These are phyloP conservation scores for Chrysaora quinquecirrha DNA, from an alignment of 30 jellyfish, hydroid and myxozoan genomes.

Conservation along the genomic window DNA sequence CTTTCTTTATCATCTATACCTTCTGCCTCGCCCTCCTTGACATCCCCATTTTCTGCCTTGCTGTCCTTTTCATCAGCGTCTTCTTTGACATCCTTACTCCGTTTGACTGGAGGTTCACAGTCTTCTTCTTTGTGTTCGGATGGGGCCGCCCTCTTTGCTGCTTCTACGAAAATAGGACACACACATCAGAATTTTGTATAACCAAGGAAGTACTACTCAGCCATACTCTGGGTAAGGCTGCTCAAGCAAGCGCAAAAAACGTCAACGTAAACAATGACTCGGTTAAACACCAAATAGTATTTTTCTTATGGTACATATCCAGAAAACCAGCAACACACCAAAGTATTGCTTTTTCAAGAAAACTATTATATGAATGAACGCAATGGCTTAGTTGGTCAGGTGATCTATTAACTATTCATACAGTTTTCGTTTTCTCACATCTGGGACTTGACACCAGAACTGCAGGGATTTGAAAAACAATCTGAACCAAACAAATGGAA, in stretches of 20 bases:
- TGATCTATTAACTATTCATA: too few relatives aligned
- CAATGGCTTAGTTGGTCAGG: too few relatives aligned
- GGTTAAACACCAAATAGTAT: background rate
- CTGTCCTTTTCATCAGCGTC: too few relatives aligned
- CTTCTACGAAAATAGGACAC: conserved; percentile 15
- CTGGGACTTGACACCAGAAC: too few relatives aligned
- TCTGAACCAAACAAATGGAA: too few relatives aligned
- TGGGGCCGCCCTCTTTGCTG: conserved; percentile 38
- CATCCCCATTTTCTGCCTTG: conserved; percentile 47
- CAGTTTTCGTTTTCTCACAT: too few relatives aligned
- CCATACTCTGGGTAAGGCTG: background rate
- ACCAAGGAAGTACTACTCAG: background rate
- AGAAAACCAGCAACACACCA: background rate
- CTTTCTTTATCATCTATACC: too few relatives aligned
- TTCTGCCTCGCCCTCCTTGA: conserved; percentile 43
- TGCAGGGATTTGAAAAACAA: too few relatives aligned
- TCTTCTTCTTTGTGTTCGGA: conserved; percentile 44
- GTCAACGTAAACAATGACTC: background rate
- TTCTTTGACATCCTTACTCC: conserved; percentile 14
- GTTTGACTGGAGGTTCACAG: conserved; percentile 19
- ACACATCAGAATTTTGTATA: too few relatives aligned
- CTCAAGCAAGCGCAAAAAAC: background rate
- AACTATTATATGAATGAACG: too few relatives aligned
- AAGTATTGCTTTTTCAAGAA: conserved; percentile 22
- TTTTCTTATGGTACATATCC: background rate